Evolutionary conservation across 1,140 invertebrate species (phyloP).

Genomic region (Heliconius melpomene): DNA sequence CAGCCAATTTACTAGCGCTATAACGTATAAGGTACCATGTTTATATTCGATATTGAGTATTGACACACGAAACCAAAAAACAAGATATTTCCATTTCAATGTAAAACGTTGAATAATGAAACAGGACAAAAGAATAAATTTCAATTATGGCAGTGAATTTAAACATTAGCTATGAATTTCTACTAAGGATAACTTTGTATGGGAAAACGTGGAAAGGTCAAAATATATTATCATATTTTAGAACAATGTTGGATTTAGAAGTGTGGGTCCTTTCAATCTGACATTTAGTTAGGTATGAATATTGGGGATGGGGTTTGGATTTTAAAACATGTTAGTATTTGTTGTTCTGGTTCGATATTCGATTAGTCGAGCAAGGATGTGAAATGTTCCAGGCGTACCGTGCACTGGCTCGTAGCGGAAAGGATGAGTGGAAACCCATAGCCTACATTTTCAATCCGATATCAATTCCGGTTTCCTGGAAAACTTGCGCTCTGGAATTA

Average conservation of each 20-base stretch:
- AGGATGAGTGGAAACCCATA: conserved; percentile 24
- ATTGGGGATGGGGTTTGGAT: neutral
- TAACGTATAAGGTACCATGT: neutral
- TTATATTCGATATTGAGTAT: neutral
- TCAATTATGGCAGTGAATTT: conserved; percentile 30
- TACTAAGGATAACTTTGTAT: conserved; percentile 24
- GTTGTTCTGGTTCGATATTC: neutral
- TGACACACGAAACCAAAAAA: conserved; percentile 9
- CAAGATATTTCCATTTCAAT: conserved; percentile 15
- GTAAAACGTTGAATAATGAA: conserved; percentile 23
- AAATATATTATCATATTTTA: conserved; percentile 27
- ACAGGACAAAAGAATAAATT: conserved; percentile 30
- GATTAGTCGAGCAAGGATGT: neutral
- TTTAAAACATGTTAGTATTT: neutral
- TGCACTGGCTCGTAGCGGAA: conserved; percentile 12
- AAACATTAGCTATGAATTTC: conserved; percentile 28
- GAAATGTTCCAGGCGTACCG: conserved; percentile 15
- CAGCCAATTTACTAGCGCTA: neutral
- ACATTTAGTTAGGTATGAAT: neutral
- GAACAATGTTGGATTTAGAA: neutral
- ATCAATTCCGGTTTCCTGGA: conserved; percentile 35
- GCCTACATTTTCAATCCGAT: conserved; percentile 35
- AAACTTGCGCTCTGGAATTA: conserved; percentile 28
- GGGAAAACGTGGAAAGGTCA: conserved; percentile 32
- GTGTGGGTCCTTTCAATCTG: conserved; percentile 9